phyloP scores from a whole-genome alignment of 2,797 vertebrate genomes.

The Onychomys torridus region DNA sequence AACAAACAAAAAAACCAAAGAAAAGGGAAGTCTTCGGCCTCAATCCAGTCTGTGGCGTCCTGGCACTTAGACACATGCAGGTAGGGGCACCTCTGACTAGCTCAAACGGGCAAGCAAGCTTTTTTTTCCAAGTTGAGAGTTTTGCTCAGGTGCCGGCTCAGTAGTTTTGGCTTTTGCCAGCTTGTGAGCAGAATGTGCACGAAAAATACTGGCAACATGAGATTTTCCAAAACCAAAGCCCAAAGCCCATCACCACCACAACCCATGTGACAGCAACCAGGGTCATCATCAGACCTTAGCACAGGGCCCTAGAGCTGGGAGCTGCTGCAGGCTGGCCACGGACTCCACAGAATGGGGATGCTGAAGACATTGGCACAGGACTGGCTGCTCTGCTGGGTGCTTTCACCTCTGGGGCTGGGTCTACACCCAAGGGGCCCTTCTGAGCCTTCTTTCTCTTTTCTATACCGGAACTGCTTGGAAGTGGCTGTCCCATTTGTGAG shows the following conservation, averaged over 20 bases:
- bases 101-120: not conserved
- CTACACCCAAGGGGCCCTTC: conserved; percentile 92
- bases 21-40: conserved; percentile 89
- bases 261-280: not conserved
- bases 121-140: not conserved
- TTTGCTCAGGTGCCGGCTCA: not conserved
- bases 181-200: not conserved
- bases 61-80: not conserved
- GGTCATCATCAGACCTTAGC: not conserved
- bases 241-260: not conserved
- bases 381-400: conserved; percentile 92
- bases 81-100: not conserved
- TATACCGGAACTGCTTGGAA: conserved; percentile 92
- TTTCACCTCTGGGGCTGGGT: conserved; percentile 91
- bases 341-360: conserved; percentile 84
- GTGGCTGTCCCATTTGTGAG: conserved; percentile 87
- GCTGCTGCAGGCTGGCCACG: not conserved
- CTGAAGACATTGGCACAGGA: conserved; percentile 86
- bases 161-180: not conserved
- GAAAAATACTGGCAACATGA: not conserved
- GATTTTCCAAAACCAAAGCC: conserved; percentile 38
- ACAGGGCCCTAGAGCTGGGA: not conserved
- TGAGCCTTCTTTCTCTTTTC: conserved; percentile 86
- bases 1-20: conserved; percentile 93
- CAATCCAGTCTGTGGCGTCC: conserved; percentile 85